These are phyloP conservation scores for Berghia stephanieae DNA, from an alignment of 1,140 invertebrate genomes.

Conservation along the genomic window DNA sequence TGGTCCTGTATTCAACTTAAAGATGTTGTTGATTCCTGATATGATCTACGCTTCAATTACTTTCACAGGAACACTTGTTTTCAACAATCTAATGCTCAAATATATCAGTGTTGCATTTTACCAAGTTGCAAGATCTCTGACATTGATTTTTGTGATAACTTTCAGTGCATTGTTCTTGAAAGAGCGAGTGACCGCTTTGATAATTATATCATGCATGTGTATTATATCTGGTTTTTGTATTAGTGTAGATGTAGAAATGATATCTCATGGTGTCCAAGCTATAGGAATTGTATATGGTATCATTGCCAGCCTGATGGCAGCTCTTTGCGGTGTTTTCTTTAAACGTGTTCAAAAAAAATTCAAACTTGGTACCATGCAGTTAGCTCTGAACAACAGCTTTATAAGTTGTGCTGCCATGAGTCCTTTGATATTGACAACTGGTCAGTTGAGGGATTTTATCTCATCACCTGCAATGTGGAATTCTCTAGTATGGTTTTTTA, in stretches of 20 bases:
- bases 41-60: slow-evolving; percentile 55
- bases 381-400: slow-evolving; percentile 20
- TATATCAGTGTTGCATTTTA: slow-evolving; percentile 65
- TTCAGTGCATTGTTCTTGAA: slow-evolving; percentile 55
- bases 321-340: slow-evolving; percentile 61
- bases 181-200: slow-evolving; percentile 42
- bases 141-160: slow-evolving; percentile 63
- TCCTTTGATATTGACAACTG: slow-evolving; percentile 18
- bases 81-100: slow-evolving; percentile 65
- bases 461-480: neutral
- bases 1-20: slow-evolving; percentile 37
- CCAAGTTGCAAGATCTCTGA: slow-evolving; percentile 64
- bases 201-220: slow-evolving; percentile 54
- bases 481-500: slow-evolving; percentile 47
- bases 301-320: slow-evolving; percentile 59
- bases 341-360: slow-evolving; percentile 46
- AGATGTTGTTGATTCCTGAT: slow-evolving; percentile 44
- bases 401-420: slow-evolving; percentile 16
- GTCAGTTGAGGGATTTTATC: slow-evolving; percentile 16
- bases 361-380: neutral
- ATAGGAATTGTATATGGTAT: slow-evolving; percentile 62
- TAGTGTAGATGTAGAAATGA: slow-evolving; percentile 62
- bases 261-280: slow-evolving; percentile 53
- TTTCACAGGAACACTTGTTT: slow-evolving; percentile 55
- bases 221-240: slow-evolving; percentile 62